Evolutionary conservation across 2,888 invertebrate genomes (phyloP), one percentile per base, ranked within the genome.

Genomic region (Glyphotaelius pellucidus): DNA sequence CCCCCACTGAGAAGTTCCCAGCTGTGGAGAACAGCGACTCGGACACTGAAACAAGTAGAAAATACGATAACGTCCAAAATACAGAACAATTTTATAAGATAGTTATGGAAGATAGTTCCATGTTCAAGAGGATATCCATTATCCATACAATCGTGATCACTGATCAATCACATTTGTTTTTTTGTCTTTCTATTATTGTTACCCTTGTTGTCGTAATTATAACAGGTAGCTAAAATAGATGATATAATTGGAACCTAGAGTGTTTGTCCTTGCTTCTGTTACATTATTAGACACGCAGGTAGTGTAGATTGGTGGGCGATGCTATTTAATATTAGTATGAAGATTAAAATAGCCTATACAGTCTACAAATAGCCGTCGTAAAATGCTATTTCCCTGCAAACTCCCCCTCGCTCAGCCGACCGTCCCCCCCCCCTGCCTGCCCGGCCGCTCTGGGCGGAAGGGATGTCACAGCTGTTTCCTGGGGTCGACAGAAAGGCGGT

Each of bases 21-120:
- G 97, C 96, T 86, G 97, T 96, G 85, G 97, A 97, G 95, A 97
- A 97, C 94, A 97, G 95, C 94, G 97, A 97, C 95, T 97, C 97
- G 95, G 97, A 96, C 95, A 97, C 97, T 97, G 95, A 93, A 94
- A 93, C 92, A 94, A 91, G 91, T 47, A 80, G 91, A 93, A 90
- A 25, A 85, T 14, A 85, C 15, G 3, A 47, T 47, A 15, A 47
- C 47, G 3, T 30, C 80, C 14, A 67, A 67, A 86, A 25, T 47
- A 42, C 2, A 38, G 7, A 5, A 15, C 25, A 83, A 90, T 94
- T 92, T 93, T 25, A 42, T 12, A 1, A 42, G 1, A 42, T 32
- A 79, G 19, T 38, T 47, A n/a, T n/a, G n/a, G n/a, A n/a, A n/a
- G n/a, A n/a, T 32, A 79, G 19, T 38, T 47, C 19, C 19, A 14